phyloP scores from a whole-genome alignment of 1,140 invertebrate species.

The Cydia splendana region DNA sequence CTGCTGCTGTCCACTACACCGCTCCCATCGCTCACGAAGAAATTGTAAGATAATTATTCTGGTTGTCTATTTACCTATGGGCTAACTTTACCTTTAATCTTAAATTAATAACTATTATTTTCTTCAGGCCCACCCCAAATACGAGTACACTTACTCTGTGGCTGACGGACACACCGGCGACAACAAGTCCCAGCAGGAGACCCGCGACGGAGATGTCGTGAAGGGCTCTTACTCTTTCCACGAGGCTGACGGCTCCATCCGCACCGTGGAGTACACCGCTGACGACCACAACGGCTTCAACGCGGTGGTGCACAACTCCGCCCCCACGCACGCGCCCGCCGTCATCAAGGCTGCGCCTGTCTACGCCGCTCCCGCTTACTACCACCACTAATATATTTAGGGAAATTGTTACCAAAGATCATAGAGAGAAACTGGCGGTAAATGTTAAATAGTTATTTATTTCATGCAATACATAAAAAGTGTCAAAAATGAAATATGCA shows the following conservation, averaged over 20 bases:
- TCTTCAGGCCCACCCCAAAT: constrained; percentile 68
- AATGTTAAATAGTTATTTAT: constrained; percentile 7
- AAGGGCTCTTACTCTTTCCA: constrained; percentile 79
- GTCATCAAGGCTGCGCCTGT: no score
- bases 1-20: constrained; percentile 31
- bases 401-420: background rate
- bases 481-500: background rate
- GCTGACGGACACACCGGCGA: constrained; percentile 77
- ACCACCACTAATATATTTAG: constrained; percentile 1
- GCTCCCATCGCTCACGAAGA: constrained; percentile 37
- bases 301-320: constrained; percentile 79
- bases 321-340: constrained; percentile 55
- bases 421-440: background rate
- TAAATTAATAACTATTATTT: background rate
- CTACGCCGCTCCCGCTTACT: constrained; percentile 19
- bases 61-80: no score
- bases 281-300: constrained; percentile 80
- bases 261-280: constrained; percentile 79
- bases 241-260: constrained; percentile 79
- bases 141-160: constrained; percentile 77
- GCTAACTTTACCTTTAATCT: background rate
- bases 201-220: constrained; percentile 77
- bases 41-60: constrained; percentile 29
- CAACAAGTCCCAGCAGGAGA: constrained; percentile 79
- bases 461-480: constrained; percentile 16